Evolutionary conservation across 2,797 vertebrate genomes (phyloP), one percentile per base, ranked within the genome.

Genomic region (Chromis chromis): DNA sequence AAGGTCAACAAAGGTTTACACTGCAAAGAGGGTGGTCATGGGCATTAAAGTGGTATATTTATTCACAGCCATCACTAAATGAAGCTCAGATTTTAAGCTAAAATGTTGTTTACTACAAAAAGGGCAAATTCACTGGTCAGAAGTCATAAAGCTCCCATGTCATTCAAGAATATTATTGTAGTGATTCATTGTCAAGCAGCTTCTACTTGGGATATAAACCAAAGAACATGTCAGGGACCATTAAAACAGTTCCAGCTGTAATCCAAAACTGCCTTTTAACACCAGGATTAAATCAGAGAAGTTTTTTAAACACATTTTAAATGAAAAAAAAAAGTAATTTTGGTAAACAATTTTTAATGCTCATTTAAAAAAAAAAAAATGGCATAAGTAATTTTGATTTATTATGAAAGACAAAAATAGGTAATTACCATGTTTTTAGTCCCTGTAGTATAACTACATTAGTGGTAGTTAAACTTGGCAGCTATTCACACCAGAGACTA

Each of bases 61-160:
- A 61, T 70, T 82, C 27, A 72, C 31, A 62, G 17, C 70, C 36
- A 62, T 25, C 39, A 78, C 33, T n/a, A 65, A 56, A 70, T 69
- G 3, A 82, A 73, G 65, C 58, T 55, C 21, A 12, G 3, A 10
- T 74, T 74, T 63, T 21, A 49, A 8, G n/a, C 42, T 49, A 8
- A 57, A 69, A 57, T n/a, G 40, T 74, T n/a, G 40, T 74, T 63
- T 52, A 50, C 17, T 6, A 28, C 4, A 52, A 40, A 70, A 67
- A 64, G 2, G n/a, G 4, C 27, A 0, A 77, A 68, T 46, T 49
- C 10, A 53, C 25, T 55, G 27, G 4, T 52, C 4, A 68, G n/a
- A 40, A 25, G n/a, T 54, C 24, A 40, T 36, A 44, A 25, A 73
- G 22, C 12, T 79, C 57, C 25, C 42, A 4, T 0, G 22, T 64